Percentiles rank a stretch among this genome's conserved stretches.
Evolutionary conservation across 2,888 invertebrate genomes (phyloP).

Genomic region (Habroteleia sp.): DNA sequence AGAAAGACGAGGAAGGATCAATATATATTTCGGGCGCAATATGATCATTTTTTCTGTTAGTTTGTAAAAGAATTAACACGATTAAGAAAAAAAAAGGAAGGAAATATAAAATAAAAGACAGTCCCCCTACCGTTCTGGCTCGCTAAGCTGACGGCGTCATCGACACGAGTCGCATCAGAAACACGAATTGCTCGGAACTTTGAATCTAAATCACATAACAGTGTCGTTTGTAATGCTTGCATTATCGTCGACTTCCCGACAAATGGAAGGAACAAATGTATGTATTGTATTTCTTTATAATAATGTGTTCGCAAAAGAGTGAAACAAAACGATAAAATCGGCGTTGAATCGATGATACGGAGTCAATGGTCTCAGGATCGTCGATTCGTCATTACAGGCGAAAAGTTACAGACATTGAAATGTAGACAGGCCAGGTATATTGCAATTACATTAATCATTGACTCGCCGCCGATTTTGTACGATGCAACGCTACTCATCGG

Average conservation of each 20-base stretch:
- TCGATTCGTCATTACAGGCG: constrained; percentile 6
- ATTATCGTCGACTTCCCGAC: constrained; percentile 45
- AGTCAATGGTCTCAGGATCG: background rate
- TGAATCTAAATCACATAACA: constrained; percentile 43
- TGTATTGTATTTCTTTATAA: constrained; percentile 11
- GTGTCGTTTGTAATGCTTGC: constrained; percentile 25
- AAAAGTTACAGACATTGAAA: constrained; percentile 16
- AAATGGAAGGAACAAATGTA: constrained; percentile 49
- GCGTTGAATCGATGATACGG: background rate
- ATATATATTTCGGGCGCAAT: constrained; percentile 1
- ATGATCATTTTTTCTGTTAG: too few species aligned
- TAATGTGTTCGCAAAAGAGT: constrained; percentile 14
- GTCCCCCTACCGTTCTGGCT: constrained; percentile 44
- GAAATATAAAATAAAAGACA: constrained; percentile 1
- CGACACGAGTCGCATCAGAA: constrained; percentile 46
- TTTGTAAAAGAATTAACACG: constrained; percentile 6
- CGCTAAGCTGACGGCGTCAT: constrained; percentile 35
- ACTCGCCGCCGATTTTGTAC: constrained; percentile 23
- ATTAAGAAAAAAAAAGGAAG: constrained; percentile 1
- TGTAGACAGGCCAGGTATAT: constrained; percentile 29
- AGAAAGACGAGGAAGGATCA: constrained; percentile 19
- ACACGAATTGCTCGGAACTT: constrained; percentile 52
- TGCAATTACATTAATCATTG: constrained; percentile 20
- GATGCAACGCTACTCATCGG: constrained; percentile 29
- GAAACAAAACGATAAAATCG: constrained; percentile 5